Base-by-base conservation (phyloP, 2,113 vertebrate genomes). In the Chaetodon trifascialis region DNA sequence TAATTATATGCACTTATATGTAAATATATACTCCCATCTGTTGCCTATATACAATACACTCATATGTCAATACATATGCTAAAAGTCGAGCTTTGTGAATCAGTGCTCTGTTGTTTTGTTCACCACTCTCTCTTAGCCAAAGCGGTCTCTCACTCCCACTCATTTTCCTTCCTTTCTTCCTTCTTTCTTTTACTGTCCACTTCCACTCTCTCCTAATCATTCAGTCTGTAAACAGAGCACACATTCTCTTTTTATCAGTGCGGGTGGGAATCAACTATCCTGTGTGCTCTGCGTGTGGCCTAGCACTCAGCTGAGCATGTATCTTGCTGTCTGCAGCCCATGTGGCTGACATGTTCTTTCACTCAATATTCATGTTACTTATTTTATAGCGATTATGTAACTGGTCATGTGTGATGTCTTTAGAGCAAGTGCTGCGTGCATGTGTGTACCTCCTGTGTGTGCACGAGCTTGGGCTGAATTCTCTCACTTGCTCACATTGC, bases 401-500 rank as follows among this genome's bases (percentile, higher is more conserved):
- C n/a, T 19, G 56, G 46, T 74, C 55, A 34, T 36, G 11, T 14
- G 42, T 16, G n/a, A 64, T 51, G 42, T 55, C 23, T 44, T 44
- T 38, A 11, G 23, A 58, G 30, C 16, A 56, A 30, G 25, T 3
- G 1, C 19, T 30, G 30, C 30, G 9, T 30, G 17, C 16, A 11
- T 11, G 46, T 11, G 11, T 25, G 0, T 4, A 19, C 19, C 47
- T 30, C 36, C 12, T 25, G 30, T 49, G 49, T 44, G 17, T 54
- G n/a, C 3, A 12, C 6, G 0, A 10, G n/a, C 59, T 7, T 42
- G 19, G 21, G 69, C 52, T n/a, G 62, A 40, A 11, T 73, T 25
- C 30, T 52, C 34, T 70, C 38, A 62, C 58, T 52, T 68, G 72
- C 81, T 76, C 70, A 80, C 59, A 69, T 73, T 72, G 36, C 66